Conservation (phyloP, 2,113 vertebrate species). For the Crotalus viridis region DNA sequence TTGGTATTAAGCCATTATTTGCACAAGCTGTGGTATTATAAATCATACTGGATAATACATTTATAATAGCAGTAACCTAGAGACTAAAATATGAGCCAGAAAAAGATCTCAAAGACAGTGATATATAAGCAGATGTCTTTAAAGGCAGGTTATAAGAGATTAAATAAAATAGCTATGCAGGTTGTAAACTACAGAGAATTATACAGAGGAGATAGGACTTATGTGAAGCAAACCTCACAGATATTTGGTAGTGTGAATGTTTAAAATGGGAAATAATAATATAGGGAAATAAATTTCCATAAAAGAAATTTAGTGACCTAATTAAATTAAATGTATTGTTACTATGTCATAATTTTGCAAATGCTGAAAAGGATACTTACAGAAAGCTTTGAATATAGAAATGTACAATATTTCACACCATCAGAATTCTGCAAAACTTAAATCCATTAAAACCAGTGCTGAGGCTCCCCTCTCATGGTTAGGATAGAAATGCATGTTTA, state of each 20-base stretch:
- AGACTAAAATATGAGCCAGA: constrained; percentile 54
- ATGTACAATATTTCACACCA: background rate
- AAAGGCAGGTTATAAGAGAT: constrained; percentile 47
- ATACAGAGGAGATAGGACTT: constrained; percentile 37
- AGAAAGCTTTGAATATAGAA: background rate
- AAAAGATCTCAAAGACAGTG: constrained; percentile 56
- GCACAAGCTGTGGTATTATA: constrained; percentile 47
- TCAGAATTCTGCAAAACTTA: background rate
- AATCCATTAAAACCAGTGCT: fast-evolving
- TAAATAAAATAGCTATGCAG: constrained; percentile 55
- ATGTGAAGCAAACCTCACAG: constrained; percentile 24
- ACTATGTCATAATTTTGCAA: background rate
- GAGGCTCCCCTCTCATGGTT: background rate
- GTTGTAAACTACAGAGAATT: constrained; percentile 43
- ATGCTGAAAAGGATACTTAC: constrained; percentile 4
- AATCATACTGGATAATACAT: constrained; percentile 56
- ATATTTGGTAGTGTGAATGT: constrained; percentile 21
- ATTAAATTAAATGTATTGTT: constrained; percentile 23
- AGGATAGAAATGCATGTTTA: background rate
- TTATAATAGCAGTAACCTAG: constrained; percentile 51
- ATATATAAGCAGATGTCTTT: constrained; percentile 62
- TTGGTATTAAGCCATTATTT: constrained; percentile 52
- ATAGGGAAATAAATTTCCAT: constrained; percentile 25
- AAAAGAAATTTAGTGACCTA: constrained; percentile 40
- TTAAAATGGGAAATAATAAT: constrained; percentile 30